Conservation (phyloP, 30 jellyfish, hydroid and myxozoan genomes). For the Pelagia noctiluca region DNA sequence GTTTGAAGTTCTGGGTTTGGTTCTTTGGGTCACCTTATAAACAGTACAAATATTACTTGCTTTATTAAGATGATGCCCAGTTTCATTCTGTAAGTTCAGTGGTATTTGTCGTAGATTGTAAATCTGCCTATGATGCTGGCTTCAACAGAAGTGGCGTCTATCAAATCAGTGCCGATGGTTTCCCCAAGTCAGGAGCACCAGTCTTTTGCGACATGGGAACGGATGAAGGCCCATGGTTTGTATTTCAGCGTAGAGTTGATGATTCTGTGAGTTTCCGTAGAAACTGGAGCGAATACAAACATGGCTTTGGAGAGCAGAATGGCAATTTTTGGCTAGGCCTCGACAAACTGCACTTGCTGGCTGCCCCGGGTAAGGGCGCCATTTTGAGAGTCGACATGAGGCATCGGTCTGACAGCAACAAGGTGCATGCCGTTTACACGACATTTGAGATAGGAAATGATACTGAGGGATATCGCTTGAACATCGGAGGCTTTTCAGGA, state of each 20-base stretch:
- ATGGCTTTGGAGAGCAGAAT: conserved; percentile 21
- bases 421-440: neutral
- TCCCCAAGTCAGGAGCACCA: neutral
- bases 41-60: no score
- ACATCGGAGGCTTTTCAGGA: neutral
- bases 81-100: no score
- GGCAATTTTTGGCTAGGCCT: conserved; percentile 45
- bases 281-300: conserved; percentile 7
- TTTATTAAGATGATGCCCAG: no score
- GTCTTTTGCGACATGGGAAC: no score
- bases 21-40: no score
- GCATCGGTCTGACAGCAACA: neutral
- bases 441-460: neutral
- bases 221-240: conserved; percentile 16
- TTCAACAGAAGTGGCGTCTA: neutral
- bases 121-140: neutral
- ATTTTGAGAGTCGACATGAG: neutral
- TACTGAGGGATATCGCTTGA: neutral
- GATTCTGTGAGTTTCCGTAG: neutral
- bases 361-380: neutral
- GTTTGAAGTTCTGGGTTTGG: no score
- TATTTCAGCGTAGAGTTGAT: conserved; percentile 17
- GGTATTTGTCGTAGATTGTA: no score
- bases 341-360: neutral
- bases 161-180: neutral